Percentiles rank a stretch among this genome's conserved stretches.
Evolutionary conservation across 2,888 invertebrate species (phyloP).

Genomic region (Ashinkailepas kermadecensis): DNA sequence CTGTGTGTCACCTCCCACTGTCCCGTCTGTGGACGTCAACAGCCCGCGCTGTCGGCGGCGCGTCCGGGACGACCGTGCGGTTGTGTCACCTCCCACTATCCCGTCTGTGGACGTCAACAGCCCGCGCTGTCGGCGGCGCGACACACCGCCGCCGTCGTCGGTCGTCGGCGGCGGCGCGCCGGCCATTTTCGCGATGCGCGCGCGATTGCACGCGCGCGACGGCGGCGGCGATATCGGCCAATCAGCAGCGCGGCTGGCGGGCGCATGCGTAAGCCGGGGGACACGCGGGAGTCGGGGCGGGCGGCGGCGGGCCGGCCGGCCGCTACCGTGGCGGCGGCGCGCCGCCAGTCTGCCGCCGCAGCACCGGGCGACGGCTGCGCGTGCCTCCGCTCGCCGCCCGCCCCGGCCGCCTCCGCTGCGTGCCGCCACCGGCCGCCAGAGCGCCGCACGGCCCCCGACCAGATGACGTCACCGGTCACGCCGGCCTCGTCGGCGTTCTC

Average conservation of each 20-base stretch:
- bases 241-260: constrained; percentile 16
- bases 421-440: constrained; percentile 26
- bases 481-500: constrained; percentile 56
- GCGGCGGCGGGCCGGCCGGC: constrained; percentile 29
- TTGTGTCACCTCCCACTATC: no score
- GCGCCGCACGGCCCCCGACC: constrained; percentile 28
- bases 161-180: no score
- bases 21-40: no score
- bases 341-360: constrained; percentile 25
- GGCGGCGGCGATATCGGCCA: constrained; percentile 1
- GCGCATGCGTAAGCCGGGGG: constrained; percentile 26
- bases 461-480: constrained; percentile 49
- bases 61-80: no score
- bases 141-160: no score
- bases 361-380: constrained; percentile 29
- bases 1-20: no score
- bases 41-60: no score
- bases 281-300: constrained; percentile 22
- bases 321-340: constrained; percentile 29
- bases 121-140: no score
- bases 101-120: no score
- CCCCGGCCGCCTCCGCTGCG: not conserved
- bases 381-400: constrained; percentile 12
- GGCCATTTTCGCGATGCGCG: not conserved
- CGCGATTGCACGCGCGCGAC: not conserved